These are phyloP conservation scores for Hapalemur alaotrensis DNA, from an alignment of 2,797 vertebrate species.

Conservation along the genomic window DNA sequence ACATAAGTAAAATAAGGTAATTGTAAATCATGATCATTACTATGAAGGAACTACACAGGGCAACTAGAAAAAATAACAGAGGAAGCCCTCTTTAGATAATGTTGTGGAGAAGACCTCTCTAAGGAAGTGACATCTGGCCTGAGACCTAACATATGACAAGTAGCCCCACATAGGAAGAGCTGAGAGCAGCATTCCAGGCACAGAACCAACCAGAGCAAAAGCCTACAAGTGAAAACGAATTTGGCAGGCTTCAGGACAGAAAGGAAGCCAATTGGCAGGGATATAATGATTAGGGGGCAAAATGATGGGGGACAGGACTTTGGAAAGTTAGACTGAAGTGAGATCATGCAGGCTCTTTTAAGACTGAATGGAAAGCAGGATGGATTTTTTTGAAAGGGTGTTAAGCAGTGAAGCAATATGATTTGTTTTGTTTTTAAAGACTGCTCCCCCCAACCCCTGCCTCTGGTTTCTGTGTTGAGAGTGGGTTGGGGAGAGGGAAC, in stretches of 20 bases:
- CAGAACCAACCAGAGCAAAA: constrained; percentile 5
- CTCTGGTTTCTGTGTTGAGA: not conserved
- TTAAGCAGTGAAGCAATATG: not conserved
- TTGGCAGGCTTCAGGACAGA: not conserved
- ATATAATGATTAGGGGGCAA: not conserved
- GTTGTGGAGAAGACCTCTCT: not conserved
- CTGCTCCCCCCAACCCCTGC: too few relatives aligned
- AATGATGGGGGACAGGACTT: not conserved
- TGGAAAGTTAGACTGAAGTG: not conserved
- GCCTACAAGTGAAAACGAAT: not conserved
- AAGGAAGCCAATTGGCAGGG: constrained; percentile 3
- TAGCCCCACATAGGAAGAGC: not conserved
- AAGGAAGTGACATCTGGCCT: constrained; percentile 36
- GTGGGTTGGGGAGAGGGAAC: not conserved
- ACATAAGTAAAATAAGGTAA: not conserved
- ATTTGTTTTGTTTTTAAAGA: constrained; percentile 4
- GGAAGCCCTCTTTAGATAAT: not conserved
- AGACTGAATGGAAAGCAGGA: not conserved
- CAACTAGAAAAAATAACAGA: constrained; percentile 1
- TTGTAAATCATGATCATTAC: not conserved
- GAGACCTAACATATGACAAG: not conserved
- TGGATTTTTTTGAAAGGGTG: not conserved
- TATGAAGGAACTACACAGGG: not conserved
- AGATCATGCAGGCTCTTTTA: constrained; percentile 7
- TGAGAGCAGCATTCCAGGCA: constrained; percentile 13